A percentile compares a stretch with the other conserved stretches of the same genome.
Conservation (phyloP, 2,888 invertebrate genomes). For the Zaprionus obscuricornis region DNA sequence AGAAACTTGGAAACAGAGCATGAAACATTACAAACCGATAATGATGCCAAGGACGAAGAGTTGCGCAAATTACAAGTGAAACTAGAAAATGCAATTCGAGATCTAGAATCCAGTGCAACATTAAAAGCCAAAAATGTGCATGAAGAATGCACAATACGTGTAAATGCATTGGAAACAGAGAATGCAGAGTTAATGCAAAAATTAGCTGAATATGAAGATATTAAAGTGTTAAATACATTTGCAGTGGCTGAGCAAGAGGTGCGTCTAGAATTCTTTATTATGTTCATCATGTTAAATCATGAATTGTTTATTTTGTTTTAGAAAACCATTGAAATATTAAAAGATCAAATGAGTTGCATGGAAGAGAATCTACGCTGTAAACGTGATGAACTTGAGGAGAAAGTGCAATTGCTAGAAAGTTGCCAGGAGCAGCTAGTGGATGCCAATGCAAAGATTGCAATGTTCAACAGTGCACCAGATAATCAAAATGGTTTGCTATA, state of each 20-base stretch:
- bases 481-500: slow-evolving; percentile 80
- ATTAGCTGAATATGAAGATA: slow-evolving; percentile 75
- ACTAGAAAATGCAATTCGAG: slow-evolving; percentile 40
- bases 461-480: slow-evolving; percentile 71
- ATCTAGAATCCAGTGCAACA: slow-evolving; percentile 11
- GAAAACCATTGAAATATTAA: slow-evolving; percentile 80
- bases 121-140: slow-evolving; percentile 29
- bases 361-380: slow-evolving; percentile 81
- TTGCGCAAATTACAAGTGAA: slow-evolving; percentile 46
- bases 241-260: slow-evolving; percentile 80
- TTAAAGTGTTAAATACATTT: slow-evolving; percentile 65
- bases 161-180: slow-evolving; percentile 68
- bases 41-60: slow-evolving; percentile 60
- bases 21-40: slow-evolving; percentile 70
- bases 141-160: slow-evolving; percentile 47
- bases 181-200: slow-evolving; percentile 78
- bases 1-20: slow-evolving; percentile 53
- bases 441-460: slow-evolving; percentile 78
- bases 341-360: slow-evolving; percentile 80
- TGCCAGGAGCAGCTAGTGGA: slow-evolving; percentile 82
- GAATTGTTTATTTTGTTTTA: slow-evolving; percentile 27
- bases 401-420: slow-evolving; percentile 77
- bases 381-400: slow-evolving; percentile 81
- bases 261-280: not conserved
- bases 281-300: too few species aligned